A percentile compares a stretch with the other conserved stretches of the same genome.
Evolutionary conservation across 2,888 invertebrate species (phyloP).

Genomic region (Geophilus truncorum): DNA sequence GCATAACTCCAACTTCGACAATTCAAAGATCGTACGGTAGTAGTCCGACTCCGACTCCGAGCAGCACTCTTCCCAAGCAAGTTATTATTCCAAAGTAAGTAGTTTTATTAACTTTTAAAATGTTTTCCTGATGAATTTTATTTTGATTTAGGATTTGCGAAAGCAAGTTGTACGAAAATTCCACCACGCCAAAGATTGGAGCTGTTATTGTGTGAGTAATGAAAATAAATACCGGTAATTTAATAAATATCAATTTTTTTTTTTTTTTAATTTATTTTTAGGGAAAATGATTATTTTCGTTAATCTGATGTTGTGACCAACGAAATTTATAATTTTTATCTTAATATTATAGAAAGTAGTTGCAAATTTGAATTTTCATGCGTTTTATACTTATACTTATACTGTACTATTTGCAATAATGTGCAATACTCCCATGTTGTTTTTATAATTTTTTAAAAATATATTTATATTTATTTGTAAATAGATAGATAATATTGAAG

Average conservation of each 20-base stretch:
- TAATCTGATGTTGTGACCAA: too few species aligned
- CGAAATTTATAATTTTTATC: too few species aligned
- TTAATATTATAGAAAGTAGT: too few species aligned
- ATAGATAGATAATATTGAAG: too few species aligned
- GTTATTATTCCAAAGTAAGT: conserved; percentile 30
- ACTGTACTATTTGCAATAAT: too few species aligned
- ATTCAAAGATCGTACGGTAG: conserved; percentile 40
- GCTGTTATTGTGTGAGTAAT: not conserved
- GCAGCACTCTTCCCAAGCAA: conserved; percentile 39
- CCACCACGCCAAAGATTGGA: not conserved
- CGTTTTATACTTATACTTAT: too few species aligned
- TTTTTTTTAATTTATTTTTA: not conserved
- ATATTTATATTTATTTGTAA: too few species aligned
- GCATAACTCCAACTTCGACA: conserved; percentile 38
- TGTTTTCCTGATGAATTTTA: not conserved
- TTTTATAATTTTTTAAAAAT: too few species aligned
- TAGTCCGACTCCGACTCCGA: too few species aligned
- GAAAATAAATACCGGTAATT: not conserved
- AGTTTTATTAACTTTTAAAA: not conserved
- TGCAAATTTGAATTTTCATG: too few species aligned
- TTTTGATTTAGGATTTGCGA: not conserved
- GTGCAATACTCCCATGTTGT: too few species aligned
- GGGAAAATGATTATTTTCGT: not conserved
- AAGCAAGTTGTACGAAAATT: not conserved
- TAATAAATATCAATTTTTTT: not conserved